Conservation (phyloP, 1,140 invertebrate species). For the Tachypleus tridentatus region DNA sequence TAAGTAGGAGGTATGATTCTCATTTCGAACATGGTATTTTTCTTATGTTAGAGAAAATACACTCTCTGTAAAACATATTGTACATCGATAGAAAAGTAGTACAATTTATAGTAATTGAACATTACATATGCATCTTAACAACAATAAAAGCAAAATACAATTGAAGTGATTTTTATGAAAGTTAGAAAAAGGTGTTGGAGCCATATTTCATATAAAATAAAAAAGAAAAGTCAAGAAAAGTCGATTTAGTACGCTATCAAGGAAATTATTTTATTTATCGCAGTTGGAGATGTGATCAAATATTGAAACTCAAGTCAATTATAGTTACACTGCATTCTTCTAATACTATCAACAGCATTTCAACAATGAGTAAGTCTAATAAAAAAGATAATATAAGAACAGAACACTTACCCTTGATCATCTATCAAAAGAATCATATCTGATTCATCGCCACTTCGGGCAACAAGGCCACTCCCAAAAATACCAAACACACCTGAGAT, state of each 20-base stretch:
- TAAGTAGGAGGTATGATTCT: too few species aligned
- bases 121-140: too few species aligned
- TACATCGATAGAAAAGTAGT: not conserved
- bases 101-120: not conserved
- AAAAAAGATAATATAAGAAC: not conserved
- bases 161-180: too few species aligned
- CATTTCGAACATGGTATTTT: too few species aligned
- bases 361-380: not conserved
- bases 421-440: conserved; percentile 40
- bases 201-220: not conserved
- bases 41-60: too few species aligned
- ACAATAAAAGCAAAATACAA: too few species aligned
- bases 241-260: not conserved
- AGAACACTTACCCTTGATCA: conserved; percentile 31
- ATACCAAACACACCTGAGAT: conserved; percentile 41
- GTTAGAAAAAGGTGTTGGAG: not conserved
- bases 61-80: not conserved
- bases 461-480: conserved; percentile 40
- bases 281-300: not conserved
- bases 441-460: conserved; percentile 36
- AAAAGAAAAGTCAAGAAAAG: not conserved
- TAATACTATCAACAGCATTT: not conserved
- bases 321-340: not conserved
- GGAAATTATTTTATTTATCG: not conserved
- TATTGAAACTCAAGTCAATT: not conserved